Base-by-base conservation (phyloP, 2,797 vertebrate genomes). In the Rhinichthys osculus region DNA sequence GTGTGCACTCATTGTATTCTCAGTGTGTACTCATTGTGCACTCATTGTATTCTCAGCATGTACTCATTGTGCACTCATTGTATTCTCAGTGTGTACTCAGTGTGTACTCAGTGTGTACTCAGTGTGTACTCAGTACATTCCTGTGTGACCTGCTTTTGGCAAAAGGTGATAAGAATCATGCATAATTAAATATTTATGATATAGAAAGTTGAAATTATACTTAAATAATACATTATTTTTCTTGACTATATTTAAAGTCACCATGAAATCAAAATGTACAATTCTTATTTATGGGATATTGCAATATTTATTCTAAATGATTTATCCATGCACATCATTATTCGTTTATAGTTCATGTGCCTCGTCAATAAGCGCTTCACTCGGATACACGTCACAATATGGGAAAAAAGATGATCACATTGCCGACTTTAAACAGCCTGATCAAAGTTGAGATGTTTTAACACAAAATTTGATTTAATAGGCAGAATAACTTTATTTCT, bases 1-100 rank as follows among this genome's bases (percentile, higher is more conserved):
- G 42, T 44, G 42, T 44, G 42, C 0, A 1, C 42, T 44, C 42
- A 3, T 3, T 44, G 42, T 44, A 2, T 0, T 1, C 10, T 44
- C 42, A 11, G 27, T 27, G 27, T 27, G 27, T 27, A 27, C 27
- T 27, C 27, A 27, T 3, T 44, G 42, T 44, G 10, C 0, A 1
- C 42, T 44, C 10, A 1, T 10, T 44, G 42, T 44, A n/a, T n/a
- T n/a, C 42, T 44, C 42, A 11, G 10, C 2, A 0, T 44, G 42
- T 9, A 1, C 42, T 44, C 42, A 3, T 0, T 44, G 42, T 44
- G 10, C 0, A 1, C 42, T 44, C 10, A 1, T 10, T 44, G 42
- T 44, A n/a, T n/a, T n/a, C 42, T 44, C 42, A 11, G 10, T 44
- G 42, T 44, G 10, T 1, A 11, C 10, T 44, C 42, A 3, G 42